Base-by-base conservation (phyloP, 2,888 invertebrate species). In the Tinea trinotella region DNA sequence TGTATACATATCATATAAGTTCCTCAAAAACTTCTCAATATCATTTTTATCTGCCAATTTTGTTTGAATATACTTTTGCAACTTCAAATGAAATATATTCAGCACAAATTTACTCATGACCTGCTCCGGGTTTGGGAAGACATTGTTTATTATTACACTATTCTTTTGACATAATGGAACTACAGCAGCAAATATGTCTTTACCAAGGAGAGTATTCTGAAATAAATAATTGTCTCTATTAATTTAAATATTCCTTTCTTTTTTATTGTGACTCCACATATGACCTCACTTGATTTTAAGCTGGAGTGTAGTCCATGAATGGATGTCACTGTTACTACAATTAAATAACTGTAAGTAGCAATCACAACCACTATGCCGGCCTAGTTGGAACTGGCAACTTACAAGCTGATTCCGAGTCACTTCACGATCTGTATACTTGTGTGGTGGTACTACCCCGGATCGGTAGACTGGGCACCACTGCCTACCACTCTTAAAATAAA, bases 51-150 rank as follows among this genome's bases (percentile, higher is more conserved):
- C 93, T 1, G 91, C 89, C 53, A 99, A 82, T 67, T 92, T 93
- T 0, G 92, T 92, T 57, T 92, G 91, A 20, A 97, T 92, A 67
- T 94, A 93, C 68, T 95, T 95, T 84, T 94, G 92, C 40, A 96
- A 87, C 74, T 96, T 95, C 5, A 96, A 87, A 63, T 96, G 95
- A 76, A 97, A 99, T 57, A 99, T 94, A 73, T 98, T 98, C 13
- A 98, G 88, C 48, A 99, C 95, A 76, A 98, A 97, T 85, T 99
- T 99, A 56, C 96, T 94, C 96, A 99, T 97, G 6, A 99, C 98
- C 85, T 96, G 95, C 61, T 98, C 96, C 0, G 98, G 97, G 76
- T 96, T 97, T 4, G 92, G 92, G 72, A 99, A 99, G 1, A 99
- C 98, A 67, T 93, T 92, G 67, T 92, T 91, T 58, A 96, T 94